Evolutionary conservation across 2,797 vertebrate species (phyloP).

Genomic region (Sebastes glaucus): DNA sequence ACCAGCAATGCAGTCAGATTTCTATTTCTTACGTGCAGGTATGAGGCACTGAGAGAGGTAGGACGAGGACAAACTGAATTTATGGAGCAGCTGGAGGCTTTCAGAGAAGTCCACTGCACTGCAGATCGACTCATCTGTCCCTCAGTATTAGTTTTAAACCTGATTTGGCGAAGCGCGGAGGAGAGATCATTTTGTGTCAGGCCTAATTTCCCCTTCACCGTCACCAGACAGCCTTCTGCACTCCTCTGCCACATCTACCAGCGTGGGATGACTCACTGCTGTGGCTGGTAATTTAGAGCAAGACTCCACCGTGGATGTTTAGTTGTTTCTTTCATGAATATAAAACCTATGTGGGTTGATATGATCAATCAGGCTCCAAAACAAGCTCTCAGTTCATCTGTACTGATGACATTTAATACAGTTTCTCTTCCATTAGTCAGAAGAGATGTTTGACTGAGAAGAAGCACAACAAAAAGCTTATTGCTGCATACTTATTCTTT

Average conservation of each 20-base stretch:
- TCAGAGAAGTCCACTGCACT: conserved; percentile 14
- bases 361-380: background rate
- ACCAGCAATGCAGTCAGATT: background rate
- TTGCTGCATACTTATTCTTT: background rate
- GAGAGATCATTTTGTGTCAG: conserved; percentile 50
- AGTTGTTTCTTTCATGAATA: background rate
- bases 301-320: background rate
- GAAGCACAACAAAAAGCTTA: background rate
- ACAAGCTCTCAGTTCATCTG: background rate
- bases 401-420: background rate
- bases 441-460: background rate
- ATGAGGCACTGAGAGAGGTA: background rate
- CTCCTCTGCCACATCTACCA: conserved; percentile 6
- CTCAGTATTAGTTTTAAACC: conserved; percentile 44
- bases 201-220: conserved; percentile 43
- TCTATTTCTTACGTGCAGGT: background rate
- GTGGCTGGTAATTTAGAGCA: conserved; percentile 4
- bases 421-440: background rate
- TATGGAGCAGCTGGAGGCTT: conserved; percentile 11
- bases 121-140: conserved; percentile 33
- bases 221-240: background rate
- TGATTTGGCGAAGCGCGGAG: conserved; percentile 40
- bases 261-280: conserved; percentile 32
- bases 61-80: conserved; percentile 20
- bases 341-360: background rate